phyloP scores from a whole-genome alignment of 2,888 invertebrate genomes.

The Aphelenchoides bicaudatus region DNA sequence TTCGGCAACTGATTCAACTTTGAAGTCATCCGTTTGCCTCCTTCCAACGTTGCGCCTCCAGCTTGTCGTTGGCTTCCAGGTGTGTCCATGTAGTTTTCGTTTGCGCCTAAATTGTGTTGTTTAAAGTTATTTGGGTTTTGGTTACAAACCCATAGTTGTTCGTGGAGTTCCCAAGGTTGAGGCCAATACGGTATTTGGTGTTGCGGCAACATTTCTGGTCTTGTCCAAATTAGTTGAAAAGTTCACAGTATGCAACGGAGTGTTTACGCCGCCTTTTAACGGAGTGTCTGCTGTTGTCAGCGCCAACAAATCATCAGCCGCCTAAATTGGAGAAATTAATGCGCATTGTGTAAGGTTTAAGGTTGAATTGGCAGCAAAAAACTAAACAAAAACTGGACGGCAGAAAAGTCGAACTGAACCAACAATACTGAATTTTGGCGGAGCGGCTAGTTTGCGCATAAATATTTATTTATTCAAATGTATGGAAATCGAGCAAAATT shows the following conservation, averaged over 20 bases:
- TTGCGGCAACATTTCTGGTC: conserved; percentile 62
- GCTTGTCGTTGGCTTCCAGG: conserved; percentile 3
- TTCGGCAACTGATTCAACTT: conserved; percentile 70
- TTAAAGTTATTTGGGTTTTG: conserved; percentile 21
- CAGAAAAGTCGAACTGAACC: not conserved
- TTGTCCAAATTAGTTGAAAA: conserved; percentile 19
- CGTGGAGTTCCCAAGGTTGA: conserved; percentile 60
- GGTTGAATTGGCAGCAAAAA: no score
- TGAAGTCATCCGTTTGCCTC: conserved; percentile 30
- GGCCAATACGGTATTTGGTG: conserved; percentile 84
- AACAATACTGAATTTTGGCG: no score
- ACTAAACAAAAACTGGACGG: not conserved
- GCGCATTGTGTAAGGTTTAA: conserved; percentile 9
- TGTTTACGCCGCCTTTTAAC: conserved; percentile 88
- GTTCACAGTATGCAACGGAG: conserved; percentile 82
- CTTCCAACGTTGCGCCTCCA: conserved; percentile 1
- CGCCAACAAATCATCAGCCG: conserved; percentile 98
- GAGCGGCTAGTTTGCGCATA: no score
- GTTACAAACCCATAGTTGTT: conserved; percentile 27
- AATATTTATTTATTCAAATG: no score
- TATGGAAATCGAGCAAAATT: no score
- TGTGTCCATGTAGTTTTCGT: conserved; percentile 10
- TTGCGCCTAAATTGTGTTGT: conserved; percentile 1
- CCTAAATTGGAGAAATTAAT: conserved; percentile 72
- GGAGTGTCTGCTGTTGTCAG: conserved; percentile 95